Evolutionary conservation across 2,797 vertebrate species (phyloP).

Genomic region (Lepilemur septentrionalis): DNA sequence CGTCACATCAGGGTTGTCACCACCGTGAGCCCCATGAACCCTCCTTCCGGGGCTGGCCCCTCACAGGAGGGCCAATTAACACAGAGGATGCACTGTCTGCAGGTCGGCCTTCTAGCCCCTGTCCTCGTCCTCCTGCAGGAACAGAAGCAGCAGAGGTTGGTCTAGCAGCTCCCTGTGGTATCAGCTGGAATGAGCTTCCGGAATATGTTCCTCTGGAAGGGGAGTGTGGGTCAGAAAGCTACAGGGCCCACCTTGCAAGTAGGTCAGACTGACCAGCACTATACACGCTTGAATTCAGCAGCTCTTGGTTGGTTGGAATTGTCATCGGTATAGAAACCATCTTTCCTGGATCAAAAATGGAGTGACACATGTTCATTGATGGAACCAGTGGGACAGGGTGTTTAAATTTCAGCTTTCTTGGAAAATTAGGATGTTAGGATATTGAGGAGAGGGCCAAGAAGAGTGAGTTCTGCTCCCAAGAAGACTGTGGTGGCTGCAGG

Average conservation of each 20-base stretch:
- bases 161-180: background rate
- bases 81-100: no score
- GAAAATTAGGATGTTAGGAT: background rate
- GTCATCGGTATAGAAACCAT: background rate
- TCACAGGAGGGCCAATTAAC: background rate
- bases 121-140: background rate
- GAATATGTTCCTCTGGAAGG: background rate
- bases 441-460: background rate
- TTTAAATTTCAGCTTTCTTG: background rate
- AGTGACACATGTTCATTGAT: background rate
- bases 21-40: fast-evolving
- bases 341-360: background rate
- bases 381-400: background rate
- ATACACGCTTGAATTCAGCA: background rate
- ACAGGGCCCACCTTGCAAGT: background rate
- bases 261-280: background rate
- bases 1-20: background rate
- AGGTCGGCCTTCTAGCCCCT: no score
- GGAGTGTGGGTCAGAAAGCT: background rate
- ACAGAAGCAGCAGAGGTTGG: background rate
- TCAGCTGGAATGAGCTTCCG: background rate
- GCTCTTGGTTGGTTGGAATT: background rate
- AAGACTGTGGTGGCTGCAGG: background rate
- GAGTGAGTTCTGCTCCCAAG: background rate
- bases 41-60: background rate